These are phyloP conservation scores for Ammodramus savannarum DNA, from an alignment of 2,113 vertebrate species.

Conservation along the genomic window DNA sequence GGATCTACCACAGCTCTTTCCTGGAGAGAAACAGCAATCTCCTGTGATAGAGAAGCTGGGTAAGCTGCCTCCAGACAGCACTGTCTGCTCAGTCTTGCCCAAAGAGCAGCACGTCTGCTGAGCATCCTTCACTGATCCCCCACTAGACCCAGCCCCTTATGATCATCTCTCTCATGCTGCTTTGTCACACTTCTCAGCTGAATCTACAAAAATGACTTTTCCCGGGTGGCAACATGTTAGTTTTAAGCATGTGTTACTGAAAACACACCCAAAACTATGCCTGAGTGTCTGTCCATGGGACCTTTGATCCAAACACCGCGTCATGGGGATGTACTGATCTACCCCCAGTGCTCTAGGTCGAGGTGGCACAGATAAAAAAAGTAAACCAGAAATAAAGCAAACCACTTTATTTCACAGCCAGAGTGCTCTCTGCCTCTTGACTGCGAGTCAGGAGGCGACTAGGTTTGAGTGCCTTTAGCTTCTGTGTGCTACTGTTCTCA, in stretches of 20 bases:
- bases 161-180: neutral
- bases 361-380: neutral
- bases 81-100: neutral
- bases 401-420: neutral
- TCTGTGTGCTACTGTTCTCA: neutral
- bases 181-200: neutral
- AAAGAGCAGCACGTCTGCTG: neutral
- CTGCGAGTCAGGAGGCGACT: neutral
- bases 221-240: neutral
- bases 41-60: accelerated
- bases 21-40: neutral
- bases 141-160: accelerated
- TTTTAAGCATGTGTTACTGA: neutral
- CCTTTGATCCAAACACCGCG: neutral
- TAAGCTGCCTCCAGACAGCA: neutral
- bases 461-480: neutral
- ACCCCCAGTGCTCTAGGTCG: neutral
- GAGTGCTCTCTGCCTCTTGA: neutral
- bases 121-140: neutral
- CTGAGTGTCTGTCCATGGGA: neutral
- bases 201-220: accelerated
- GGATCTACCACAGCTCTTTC: neutral
- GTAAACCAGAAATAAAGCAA: neutral
- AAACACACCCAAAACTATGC: neutral
- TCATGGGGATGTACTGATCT: neutral